phyloP scores from a whole-genome alignment of 2,113 vertebrate species.

The Lophotis ruficrista region DNA sequence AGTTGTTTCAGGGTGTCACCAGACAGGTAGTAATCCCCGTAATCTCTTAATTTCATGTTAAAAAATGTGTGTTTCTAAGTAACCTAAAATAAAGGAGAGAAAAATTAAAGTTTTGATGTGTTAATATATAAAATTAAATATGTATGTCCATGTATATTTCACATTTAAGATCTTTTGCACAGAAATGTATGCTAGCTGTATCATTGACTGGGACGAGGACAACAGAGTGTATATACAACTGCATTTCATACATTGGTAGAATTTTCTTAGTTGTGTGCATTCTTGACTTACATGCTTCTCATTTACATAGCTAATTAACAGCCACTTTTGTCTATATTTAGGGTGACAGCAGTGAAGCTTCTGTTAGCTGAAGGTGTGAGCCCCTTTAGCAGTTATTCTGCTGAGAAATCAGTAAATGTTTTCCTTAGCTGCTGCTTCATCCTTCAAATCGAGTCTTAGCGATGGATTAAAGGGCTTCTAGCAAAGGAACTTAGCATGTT shows the following conservation, averaged over 20 bases:
- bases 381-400: neutral
- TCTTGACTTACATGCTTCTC: neutral
- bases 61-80: neutral
- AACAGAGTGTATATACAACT: neutral
- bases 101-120: neutral
- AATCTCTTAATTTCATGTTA: neutral
- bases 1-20: neutral
- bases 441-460: rapidly evolving
- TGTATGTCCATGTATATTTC: neutral
- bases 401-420: neutral
- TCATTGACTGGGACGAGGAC: neutral
- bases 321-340: neutral
- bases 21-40: neutral
- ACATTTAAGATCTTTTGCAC: neutral
- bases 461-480: neutral
- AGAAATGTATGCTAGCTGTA: neutral
- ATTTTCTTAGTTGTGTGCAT: neutral
- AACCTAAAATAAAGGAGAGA: neutral
- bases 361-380: neutral
- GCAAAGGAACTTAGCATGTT: neutral
- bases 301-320: neutral
- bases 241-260: neutral
- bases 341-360: neutral
- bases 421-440: neutral
- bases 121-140: neutral